A percentile compares a stretch with the other conserved stretches of the same genome.
These are phyloP conservation scores for Calameuta filiformis DNA, from an alignment of 2,888 invertebrate species.

Conservation along the genomic window DNA sequence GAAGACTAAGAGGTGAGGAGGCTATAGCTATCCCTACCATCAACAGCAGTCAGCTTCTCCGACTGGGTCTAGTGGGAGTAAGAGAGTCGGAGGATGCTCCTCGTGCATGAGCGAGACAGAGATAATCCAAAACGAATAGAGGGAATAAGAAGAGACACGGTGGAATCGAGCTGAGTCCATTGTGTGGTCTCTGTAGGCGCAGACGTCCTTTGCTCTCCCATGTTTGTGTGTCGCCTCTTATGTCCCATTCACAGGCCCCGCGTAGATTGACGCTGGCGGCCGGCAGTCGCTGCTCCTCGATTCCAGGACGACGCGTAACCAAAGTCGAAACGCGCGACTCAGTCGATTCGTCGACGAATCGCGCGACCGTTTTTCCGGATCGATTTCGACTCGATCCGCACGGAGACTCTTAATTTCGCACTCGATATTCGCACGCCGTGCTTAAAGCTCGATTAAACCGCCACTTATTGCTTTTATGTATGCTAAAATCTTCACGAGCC, in stretches of 20 bases:
- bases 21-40: background rate
- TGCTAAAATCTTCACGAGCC: background rate
- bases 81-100: background rate
- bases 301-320: background rate
- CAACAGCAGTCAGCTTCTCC: background rate
- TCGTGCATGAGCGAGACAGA: background rate
- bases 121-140: background rate
- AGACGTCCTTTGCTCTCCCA: background rate
- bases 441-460: background rate
- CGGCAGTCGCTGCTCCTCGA: background rate
- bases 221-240: background rate
- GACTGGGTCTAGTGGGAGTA: background rate
- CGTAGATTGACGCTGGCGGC: background rate
- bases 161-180: background rate
- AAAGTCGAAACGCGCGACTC: background rate
- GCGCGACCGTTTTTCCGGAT: background rate
- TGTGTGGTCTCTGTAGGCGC: background rate
- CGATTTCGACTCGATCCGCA: background rate
- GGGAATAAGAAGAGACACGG: background rate
- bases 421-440: background rate
- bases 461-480: background rate
- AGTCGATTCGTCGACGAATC: background rate
- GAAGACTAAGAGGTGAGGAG: constrained; percentile 33
- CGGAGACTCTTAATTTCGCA: background rate
- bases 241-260: background rate